These are phyloP conservation scores for Paralichthys olivaceus DNA, from an alignment of 2,113 vertebrate species.

Conservation along the genomic window DNA sequence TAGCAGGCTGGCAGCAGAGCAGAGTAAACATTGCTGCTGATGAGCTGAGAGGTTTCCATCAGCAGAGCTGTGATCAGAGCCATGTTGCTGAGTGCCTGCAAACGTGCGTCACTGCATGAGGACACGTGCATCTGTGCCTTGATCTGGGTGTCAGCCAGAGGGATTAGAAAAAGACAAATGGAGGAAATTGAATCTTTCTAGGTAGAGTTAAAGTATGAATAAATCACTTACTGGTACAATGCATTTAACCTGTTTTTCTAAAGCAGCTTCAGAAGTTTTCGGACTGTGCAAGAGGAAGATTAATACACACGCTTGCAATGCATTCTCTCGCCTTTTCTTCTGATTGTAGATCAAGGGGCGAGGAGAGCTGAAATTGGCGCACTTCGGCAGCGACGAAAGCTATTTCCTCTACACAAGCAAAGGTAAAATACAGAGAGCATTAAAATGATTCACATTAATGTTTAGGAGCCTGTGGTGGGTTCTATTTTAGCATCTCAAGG, in stretches of 20 bases:
- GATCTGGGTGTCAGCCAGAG: not conserved
- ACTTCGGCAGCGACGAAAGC: not conserved
- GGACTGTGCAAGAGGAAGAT: conserved; percentile 2
- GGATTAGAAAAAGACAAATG: conserved; percentile 45
- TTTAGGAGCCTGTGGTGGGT: conserved; percentile 7
- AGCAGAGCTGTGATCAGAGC: conserved; percentile 27
- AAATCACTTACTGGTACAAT: conserved; percentile 1
- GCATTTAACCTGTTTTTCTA: conserved; percentile 15
- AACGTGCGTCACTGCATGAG: conserved; percentile 29
- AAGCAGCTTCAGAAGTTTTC: conserved; percentile 11
- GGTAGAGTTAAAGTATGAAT: not conserved
- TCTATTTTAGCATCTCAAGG: conserved; percentile 52
- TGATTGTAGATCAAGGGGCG: conserved; percentile 2
- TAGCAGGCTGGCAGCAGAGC: conserved; percentile 37
- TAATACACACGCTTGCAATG: conserved; percentile 15
- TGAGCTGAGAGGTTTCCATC: conserved; percentile 46
- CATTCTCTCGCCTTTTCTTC: conserved; percentile 2
- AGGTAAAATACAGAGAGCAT: not conserved
- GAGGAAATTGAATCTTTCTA: conserved; percentile 21
- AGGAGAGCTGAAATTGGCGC: conserved; percentile 12
- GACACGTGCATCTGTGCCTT: not conserved
- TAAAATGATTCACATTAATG: conserved; percentile 14
- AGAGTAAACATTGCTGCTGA: conserved; percentile 36
- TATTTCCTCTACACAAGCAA: conserved; percentile 19
- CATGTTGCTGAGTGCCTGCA: conserved; percentile 7